These are phyloP conservation scores for Styela plicata DNA, from an alignment of 23 tunicate genomes.

Conservation along the genomic window DNA sequence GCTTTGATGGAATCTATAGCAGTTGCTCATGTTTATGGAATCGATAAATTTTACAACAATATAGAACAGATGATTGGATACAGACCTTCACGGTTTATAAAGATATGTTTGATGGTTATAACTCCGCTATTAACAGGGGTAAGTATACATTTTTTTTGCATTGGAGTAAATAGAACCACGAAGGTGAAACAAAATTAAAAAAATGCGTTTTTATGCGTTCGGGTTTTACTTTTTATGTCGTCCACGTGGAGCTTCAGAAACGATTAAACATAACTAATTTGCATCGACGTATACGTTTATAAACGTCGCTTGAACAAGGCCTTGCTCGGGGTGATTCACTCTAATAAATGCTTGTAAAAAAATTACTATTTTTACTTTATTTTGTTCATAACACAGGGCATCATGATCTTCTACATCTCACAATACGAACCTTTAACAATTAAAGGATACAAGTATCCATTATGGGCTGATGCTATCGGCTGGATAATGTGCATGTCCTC, in stretches of 20 bases:
- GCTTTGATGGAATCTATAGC: constrained; percentile 53
- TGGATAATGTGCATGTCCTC: constrained; percentile 34
- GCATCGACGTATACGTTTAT: too few relatives aligned
- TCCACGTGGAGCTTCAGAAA: too few relatives aligned
- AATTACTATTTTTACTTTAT: too few relatives aligned
- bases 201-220: too few relatives aligned
- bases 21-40: constrained; percentile 57
- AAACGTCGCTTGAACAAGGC: too few relatives aligned
- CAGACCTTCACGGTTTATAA: constrained; percentile 38
- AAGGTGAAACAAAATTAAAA: neutral
- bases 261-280: too few relatives aligned
- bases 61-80: constrained; percentile 68
- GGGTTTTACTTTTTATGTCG: too few relatives aligned
- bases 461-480: constrained; percentile 25
- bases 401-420: constrained; percentile 16
- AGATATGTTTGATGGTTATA: constrained; percentile 26
- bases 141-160: too few relatives aligned
- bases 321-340: too few relatives aligned
- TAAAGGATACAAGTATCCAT: constrained; percentile 16
- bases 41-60: constrained; percentile 34
- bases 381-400: too few relatives aligned
- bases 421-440: constrained; percentile 15
- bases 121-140: constrained; percentile 52
- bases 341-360: too few relatives aligned
- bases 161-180: too few relatives aligned